Conservation (phyloP, 2,888 invertebrate genomes). For the Brenthis ino region DNA sequence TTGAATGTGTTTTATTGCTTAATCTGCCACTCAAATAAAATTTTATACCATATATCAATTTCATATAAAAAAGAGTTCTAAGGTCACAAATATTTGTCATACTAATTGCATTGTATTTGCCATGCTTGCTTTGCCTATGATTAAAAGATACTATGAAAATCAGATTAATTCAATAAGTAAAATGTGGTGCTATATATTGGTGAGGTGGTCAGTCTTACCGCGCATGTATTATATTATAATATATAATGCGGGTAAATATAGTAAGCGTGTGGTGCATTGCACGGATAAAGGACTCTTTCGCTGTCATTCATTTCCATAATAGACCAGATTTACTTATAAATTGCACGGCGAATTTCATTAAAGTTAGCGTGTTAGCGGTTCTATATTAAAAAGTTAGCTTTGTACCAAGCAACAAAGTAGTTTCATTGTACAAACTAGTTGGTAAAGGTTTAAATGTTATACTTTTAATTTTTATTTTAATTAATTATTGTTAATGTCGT, state of each 20-base stretch:
- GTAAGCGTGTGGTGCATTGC: conserved; percentile 26
- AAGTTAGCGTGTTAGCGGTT: too few species aligned
- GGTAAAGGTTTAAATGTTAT: too few species aligned
- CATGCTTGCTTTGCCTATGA: background rate
- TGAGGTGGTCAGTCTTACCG: conserved; percentile 10
- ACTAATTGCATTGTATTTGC: background rate
- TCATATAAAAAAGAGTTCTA: too few species aligned
- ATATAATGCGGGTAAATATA: background rate
- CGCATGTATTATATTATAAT: background rate
- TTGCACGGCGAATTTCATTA: too few species aligned
- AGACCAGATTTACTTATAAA: conserved; percentile 9
- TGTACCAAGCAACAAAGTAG: too few species aligned
- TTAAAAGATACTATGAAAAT: background rate
- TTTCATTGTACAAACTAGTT: too few species aligned
- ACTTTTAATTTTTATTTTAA: too few species aligned
- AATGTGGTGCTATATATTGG: background rate
- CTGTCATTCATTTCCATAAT: conserved; percentile 34
- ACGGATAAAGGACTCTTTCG: conserved; percentile 21
- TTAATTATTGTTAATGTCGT: too few species aligned
- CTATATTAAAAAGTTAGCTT: too few species aligned
- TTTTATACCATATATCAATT: too few species aligned
- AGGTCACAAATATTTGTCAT: too few species aligned
- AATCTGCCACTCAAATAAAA: background rate
- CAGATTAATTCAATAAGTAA: background rate
- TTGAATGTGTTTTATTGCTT: background rate